Evolutionary conservation across 2,113 vertebrate species (phyloP), one percentile per base, ranked within the genome.

Genomic region (Rhabdomys dilectus): DNA sequence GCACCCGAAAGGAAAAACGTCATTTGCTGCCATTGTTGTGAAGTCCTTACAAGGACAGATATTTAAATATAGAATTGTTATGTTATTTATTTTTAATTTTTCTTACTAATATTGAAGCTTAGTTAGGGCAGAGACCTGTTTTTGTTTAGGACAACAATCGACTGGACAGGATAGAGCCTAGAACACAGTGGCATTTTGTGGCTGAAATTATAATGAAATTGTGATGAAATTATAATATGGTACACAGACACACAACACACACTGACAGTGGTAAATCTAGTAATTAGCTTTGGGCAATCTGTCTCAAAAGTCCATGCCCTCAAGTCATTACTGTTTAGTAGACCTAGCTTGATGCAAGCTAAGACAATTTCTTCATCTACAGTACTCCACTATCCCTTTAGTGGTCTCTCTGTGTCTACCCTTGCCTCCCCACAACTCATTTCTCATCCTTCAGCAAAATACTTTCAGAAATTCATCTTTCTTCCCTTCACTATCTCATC

Each of bases 401-500:
- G 89, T 93, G 88, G 48, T 88, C 76, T 96, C 81, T 93, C 56
- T 95, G 77, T 86, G 51, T 64, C 58, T 22, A 64, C 26, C 31
- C 48, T 68, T 93, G 24, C 56, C 42, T 95, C 2, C 62, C 62
- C 80, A 29, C 7, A 68, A 85, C 56, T n/a, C 76, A 56, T 75
- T 91, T 86, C 84, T 42, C n/a, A 58, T 72, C 58, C 26, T 77
- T 53, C 31, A 81, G 88, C 42, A 48, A 94, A 92, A 76, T 75
- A 39, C 26, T 70, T 91, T 86, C n/a, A 45, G 42, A 91, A 91
- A 62, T 72, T 56, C 12, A 48, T 68, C 29, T 86, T 89, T 31
- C 68, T 13, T 92, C 16, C 80, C 21, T 89, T 60, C 17, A 68
- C 31, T 56, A 45, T 8, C 22, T 92, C 42, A 82, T 72, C n/a